Base-by-base conservation (phyloP, 2,113 vertebrate genomes). In the Silurus asotus region DNA sequence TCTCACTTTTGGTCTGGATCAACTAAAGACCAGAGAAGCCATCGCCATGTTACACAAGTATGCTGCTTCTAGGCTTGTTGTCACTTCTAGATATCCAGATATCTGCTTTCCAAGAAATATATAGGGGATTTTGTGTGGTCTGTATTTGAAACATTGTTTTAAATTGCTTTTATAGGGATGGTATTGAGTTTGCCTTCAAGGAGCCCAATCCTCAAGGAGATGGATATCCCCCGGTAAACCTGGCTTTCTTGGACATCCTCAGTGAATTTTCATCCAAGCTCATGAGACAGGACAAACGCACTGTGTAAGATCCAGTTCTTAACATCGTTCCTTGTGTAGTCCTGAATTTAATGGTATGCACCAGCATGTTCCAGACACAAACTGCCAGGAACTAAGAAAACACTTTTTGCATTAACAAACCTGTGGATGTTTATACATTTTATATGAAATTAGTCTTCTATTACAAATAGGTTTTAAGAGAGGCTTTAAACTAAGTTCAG, bases 21-120 rank as follows among this genome's bases (percentile, higher is more conserved):
- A 99, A 67, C 89, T 99, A 89, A 99, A 99, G 95, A 99, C 98
- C 88, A 95, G 98, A 96, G 98, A 99, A 90, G 98, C 98, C 91
- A 99, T 99, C 77, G 98, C 98, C 78, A 99, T 99, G 97, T 93
- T 99, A 88, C 98, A 99, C 96, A 99, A 99, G 98, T 99, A 96
- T 96, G 96, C 82, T 23, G 17, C 53, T 53, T 51, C 6, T 74
- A 28, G n/a, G 23, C 8, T 49, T 64, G 28, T 3, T 37, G 8
- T 55, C 8, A 2, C 0, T 56, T 8, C 53, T 4, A 17, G 37
- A 58, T 74, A 4, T 1, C 10, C 8, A 17, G 23, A 58, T 74
- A 4, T 1, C 10, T 74, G 45, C 11, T 51, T 19, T 69, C 2
- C n/a, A 20, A 4, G 7, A n/a, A 28, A 45, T 4, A 51, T 7